Evolutionary conservation across 2,888 invertebrate species (phyloP).

Genomic region (Lapara coniferarum): DNA sequence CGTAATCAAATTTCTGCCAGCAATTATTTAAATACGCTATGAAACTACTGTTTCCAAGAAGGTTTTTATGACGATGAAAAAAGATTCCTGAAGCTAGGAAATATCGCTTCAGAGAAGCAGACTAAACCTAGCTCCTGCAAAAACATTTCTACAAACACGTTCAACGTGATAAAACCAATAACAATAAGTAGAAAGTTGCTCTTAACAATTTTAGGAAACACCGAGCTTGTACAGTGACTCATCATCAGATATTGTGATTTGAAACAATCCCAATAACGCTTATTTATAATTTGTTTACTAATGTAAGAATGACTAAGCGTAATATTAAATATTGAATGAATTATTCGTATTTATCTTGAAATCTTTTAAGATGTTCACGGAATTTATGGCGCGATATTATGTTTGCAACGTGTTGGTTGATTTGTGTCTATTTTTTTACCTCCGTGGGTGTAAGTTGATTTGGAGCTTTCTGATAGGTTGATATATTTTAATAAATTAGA

Average conservation of each 20-base stretch:
- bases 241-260: conserved; percentile 31
- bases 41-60: too few relatives aligned
- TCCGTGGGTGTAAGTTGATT: too few relatives aligned
- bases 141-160: conserved; percentile 9
- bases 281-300: conserved; percentile 18
- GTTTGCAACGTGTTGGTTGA: conserved; percentile 8
- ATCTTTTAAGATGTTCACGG: conserved; percentile 4
- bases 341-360: neutral
- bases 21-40: too few relatives aligned
- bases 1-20: too few relatives aligned
- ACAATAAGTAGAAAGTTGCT: conserved; percentile 16
- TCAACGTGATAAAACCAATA: conserved; percentile 21
- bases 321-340: conserved; percentile 11
- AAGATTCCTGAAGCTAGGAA: too few relatives aligned
- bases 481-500: too few relatives aligned
- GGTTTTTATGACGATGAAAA: too few relatives aligned
- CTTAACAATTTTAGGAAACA: conserved; percentile 18
- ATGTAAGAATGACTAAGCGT: conserved; percentile 12
- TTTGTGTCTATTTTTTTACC: neutral
- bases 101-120: neutral
- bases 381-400: conserved; percentile 6
- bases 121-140: neutral
- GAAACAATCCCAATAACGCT: conserved; percentile 30
- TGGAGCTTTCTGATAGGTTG: too few relatives aligned
- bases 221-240: conserved; percentile 12